A percentile compares a stretch with the other conserved stretches of the same genome.
These are phyloP conservation scores for Dromaius novaehollandiae DNA, from an alignment of 2,113 vertebrate genomes.

Conservation along the genomic window DNA sequence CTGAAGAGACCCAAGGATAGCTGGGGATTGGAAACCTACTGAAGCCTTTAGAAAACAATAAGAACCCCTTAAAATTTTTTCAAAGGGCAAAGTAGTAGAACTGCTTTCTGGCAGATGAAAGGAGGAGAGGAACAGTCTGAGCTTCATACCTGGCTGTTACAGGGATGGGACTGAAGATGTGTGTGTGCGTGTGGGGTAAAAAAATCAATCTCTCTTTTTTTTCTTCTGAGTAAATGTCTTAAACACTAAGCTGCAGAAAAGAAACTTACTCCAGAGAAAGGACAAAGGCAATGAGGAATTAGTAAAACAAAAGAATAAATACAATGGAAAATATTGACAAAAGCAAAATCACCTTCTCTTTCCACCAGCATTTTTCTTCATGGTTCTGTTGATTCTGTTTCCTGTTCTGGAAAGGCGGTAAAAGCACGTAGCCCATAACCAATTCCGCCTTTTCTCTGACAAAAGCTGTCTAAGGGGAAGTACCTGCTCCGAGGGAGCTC, in stretches of 20 bases:
- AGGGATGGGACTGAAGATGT: neutral
- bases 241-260: neutral
- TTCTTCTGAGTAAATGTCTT: neutral
- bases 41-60: neutral
- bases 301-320: neutral
- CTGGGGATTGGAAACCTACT: neutral
- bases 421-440: neutral
- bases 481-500: neutral
- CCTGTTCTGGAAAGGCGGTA: neutral
- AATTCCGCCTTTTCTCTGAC: neutral
- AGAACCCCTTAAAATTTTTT: neutral
- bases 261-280: neutral
- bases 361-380: fast-evolving
- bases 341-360: neutral
- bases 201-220: neutral
- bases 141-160: neutral
- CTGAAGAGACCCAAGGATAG: neutral
- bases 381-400: neutral
- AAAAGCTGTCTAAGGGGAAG: neutral
- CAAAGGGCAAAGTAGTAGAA: neutral
- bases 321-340: neutral
- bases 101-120: neutral
- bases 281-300: neutral
- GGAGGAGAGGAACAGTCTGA: neutral
- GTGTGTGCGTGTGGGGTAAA: neutral